Base-by-base conservation (phyloP, 2,113 vertebrate genomes). In the Ophiodon elongatus region DNA sequence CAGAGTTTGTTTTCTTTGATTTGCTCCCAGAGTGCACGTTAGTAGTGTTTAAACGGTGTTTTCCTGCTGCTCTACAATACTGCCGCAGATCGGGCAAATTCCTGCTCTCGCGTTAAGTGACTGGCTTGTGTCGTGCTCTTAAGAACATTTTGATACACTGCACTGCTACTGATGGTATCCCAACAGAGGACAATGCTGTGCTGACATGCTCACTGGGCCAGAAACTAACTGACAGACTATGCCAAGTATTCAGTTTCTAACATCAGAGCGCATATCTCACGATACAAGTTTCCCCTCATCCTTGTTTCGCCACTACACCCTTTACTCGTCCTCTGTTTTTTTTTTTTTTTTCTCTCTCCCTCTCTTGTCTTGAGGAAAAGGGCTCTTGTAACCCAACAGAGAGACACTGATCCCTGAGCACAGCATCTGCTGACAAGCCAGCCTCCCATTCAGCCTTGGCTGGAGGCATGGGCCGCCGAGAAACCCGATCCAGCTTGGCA, bases 361-460 rank as follows among this genome's bases (percentile, higher is more conserved):
- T 90, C 85, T 89, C 80, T 92, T 93, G 92, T 91, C 94, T 94
- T 85, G 86, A 89, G 93, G 91, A 89, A 95, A 91, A 87, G 88
- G 79, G 88, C 91, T 94, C 92, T 90, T 92, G 91, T 94, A 91
- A 80, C 90, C 88, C 74, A 93, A 91, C 89, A 96, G 85, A 83
- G 85, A 94, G 86, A 82, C 91, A 94, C 91, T 92, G 93, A 96
- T 96, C 95, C 93, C 89, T 84, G 89, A 93, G 93, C 91, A 94
- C 94, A 96, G 96, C 91, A 94, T 96, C 96, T 96, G 92, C 91
- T 97, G 95, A 95, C 93, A 96, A 96, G 89, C 87, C 89, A 94
- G 91, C 80, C 92, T 96, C 94, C 95, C 88, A 95, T 96, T 96
- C 88, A 94, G 82, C 93, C 90, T 94, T 94, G 94, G 88, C 91